Evolutionary conservation across 2,797 vertebrate species (phyloP), one percentile per base, ranked within the genome.

Genomic region (Macropus fuliginosus): DNA sequence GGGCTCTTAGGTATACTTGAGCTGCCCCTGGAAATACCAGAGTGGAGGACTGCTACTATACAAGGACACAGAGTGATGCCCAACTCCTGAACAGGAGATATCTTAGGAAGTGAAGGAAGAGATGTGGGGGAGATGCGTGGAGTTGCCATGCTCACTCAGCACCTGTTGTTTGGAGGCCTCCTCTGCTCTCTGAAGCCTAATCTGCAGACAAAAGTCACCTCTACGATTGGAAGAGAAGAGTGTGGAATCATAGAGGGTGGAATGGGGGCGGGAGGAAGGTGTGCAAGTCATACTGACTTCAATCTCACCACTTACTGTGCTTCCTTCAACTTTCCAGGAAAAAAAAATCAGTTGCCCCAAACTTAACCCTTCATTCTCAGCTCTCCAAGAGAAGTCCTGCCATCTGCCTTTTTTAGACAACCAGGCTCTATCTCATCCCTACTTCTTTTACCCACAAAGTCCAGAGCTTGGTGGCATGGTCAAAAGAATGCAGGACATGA

Each of bases 61-160:
- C 18, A 40, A 21, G n/a, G 91, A 31, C 54, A 55, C 0, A 0
- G 56, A 56, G 91, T 18, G 54, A 92, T 6, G 92, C 52, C 87
- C 46, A 13, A 54, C 66, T 90, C 95, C 95, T 93, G 97, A n/a
- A n/a, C 8, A n/a, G 89, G 54, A 54, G 54, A 40, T 55, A 91
- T 50, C 91, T 54, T 59, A 56, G 28, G 0, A 5, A 14, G 16
- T 56, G 50, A 62, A 59, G 50, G 13, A 54, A 46, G 14, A 16
- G 24, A 54, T 55, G 54, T 40, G 74, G 28, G 1, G 4, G 52
- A 52, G 52, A 52, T 52, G 6, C 52, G 54, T 57, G 94, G 62
- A 92, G n/a, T 94, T 89, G 56, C 5, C n/a, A 34, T 1, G 52
- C 5, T 31, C 12, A 3, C 87, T 91, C 55, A 3, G 62, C 56